Conservation (phyloP, 2,888 invertebrate genomes). For the Xestobium rufovillosum region DNA sequence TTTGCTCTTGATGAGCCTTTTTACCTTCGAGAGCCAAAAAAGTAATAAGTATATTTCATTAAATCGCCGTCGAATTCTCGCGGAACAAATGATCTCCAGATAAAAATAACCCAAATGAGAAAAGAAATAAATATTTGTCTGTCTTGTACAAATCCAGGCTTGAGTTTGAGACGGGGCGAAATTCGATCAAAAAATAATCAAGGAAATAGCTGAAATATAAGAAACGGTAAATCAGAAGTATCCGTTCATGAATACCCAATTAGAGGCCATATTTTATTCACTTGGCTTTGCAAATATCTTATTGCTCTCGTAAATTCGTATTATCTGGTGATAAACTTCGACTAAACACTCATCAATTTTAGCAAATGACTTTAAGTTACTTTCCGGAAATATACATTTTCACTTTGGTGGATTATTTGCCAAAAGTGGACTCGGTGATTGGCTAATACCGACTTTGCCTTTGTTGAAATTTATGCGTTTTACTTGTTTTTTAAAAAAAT, state of each 20-base stretch:
- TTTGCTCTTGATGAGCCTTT: no score
- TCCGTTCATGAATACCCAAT: conserved; percentile 33
- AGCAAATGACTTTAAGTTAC: conserved; percentile 22
- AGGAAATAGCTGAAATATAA: conserved; percentile 22
- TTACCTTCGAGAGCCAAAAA: no score
- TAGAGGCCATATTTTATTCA: conserved; percentile 29
- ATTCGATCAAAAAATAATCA: conserved; percentile 29
- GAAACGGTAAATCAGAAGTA: conserved; percentile 28
- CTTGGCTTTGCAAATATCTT: conserved; percentile 26
- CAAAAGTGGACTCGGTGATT: no score
- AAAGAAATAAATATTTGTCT: no score
- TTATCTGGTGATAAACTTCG: conserved; percentile 26
- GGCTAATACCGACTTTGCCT: background rate
- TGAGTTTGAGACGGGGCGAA: conserved; percentile 9
- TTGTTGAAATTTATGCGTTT: background rate
- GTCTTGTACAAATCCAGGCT: no score
- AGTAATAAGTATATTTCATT: no score
- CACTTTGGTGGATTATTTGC: no score
- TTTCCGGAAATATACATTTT: no score
- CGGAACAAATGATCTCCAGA: no score
- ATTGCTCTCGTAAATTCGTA: conserved; percentile 27
- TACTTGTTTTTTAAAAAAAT: no score
- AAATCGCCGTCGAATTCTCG: no score
- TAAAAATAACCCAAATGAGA: no score
- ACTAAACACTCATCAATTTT: conserved; percentile 27